Base-by-base conservation (phyloP, 2,797 vertebrate genomes). In the Dendrocincla tyrannina region DNA sequence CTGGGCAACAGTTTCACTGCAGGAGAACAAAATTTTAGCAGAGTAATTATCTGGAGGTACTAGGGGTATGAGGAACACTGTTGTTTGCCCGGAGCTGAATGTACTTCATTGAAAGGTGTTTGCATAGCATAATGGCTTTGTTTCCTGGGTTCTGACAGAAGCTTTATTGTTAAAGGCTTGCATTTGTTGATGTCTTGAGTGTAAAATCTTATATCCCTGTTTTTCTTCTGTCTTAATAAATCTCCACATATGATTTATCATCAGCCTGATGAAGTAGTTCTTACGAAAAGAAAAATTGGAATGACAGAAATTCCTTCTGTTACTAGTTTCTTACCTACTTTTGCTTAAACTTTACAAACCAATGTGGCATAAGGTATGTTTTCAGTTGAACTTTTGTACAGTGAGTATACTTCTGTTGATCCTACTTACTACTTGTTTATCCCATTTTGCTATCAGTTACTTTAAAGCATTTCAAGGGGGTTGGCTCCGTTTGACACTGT, bases 221-320 rank as follows among this genome's bases (percentile, higher is more conserved):
- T 95, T 92, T 93, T 56, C n/a, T 85, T 92, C 55, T 91, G 64
- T 95, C 93, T 92, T 89, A 96, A 81, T 97, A 97, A 97, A 88
- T 47, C 92, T 84, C 83, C 70, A 74, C 7, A 0, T 95, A 44
- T 66, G 60, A 95, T 95, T 58, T 91, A 10, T 78, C 66, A 67
- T 79, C 53, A 68, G 83, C 79, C 91, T 78, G 67, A 50, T 96
- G 42, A 85, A 81, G 46, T 75, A 58, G 20, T 91, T 77, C 56
- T 80, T 96, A 68, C 0, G 37, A 66, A 74, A 77, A 76, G 50
- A 72, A 70, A 55, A 72, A 88, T 2, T 8, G 7, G 22, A 42
- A 59, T 86, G 50, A 56, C 28, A 76, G 30, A 39, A 72, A 85
- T 53, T 78, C 25, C 4, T 62, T 91, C 35, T n/a, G n/a, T 44